A percentile compares a stretch with the other conserved stretches of the same genome.
Conservation (phyloP, 2,113 vertebrate genomes). For the Cynoglossus semilaevis region DNA sequence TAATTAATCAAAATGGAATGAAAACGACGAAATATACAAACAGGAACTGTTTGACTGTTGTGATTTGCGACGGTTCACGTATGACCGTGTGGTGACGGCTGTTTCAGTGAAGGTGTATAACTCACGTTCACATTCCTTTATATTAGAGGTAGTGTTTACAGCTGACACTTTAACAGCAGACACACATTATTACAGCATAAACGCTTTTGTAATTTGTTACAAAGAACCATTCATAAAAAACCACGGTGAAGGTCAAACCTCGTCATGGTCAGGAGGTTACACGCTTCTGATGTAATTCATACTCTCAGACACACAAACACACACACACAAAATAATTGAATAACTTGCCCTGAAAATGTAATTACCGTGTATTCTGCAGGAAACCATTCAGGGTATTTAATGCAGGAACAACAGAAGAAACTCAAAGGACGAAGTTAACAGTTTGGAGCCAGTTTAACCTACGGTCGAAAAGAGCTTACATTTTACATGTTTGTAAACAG, state of each 20-base stretch:
- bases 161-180: constrained; percentile 15
- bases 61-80: background rate
- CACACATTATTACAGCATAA: constrained; percentile 18
- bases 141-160: constrained; percentile 14
- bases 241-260: constrained; percentile 23
- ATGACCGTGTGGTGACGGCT: background rate
- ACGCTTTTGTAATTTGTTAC: constrained; percentile 9
- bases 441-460: too few species aligned
- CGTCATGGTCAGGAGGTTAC: background rate
- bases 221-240: constrained; percentile 6
- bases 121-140: constrained; percentile 18
- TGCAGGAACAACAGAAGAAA: too few species aligned
- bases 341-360: background rate
- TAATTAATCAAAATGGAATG: constrained; percentile 14
- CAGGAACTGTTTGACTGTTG: background rate
- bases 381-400: too few species aligned
- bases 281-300: background rate
- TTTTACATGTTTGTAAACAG: too few species aligned
- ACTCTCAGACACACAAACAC: background rate
- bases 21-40: background rate
- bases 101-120: constrained; percentile 3
- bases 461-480: too few species aligned
- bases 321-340: background rate
- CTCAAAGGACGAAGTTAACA: too few species aligned
- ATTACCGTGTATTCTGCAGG: background rate